These are phyloP conservation scores for Serilophus lunatus DNA, from an alignment of 2,113 vertebrate species.

Conservation along the genomic window DNA sequence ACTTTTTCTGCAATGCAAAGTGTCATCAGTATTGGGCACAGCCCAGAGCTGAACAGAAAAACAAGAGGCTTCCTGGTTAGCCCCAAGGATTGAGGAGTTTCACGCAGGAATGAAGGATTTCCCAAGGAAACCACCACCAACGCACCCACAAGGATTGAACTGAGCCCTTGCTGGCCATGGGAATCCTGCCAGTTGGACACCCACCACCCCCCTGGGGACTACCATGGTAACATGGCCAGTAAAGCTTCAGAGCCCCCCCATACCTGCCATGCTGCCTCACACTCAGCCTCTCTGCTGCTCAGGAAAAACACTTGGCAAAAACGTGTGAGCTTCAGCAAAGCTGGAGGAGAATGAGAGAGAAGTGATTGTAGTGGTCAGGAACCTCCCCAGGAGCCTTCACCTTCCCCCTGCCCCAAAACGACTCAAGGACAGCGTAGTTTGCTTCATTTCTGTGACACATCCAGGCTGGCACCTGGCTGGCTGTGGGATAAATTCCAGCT, in stretches of 20 bases:
- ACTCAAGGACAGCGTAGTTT: neutral
- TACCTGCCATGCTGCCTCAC: slow-evolving; percentile 72
- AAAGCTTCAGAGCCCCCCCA: neutral
- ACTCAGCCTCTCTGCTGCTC: neutral
- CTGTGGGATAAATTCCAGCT: neutral
- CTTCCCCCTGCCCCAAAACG: neutral
- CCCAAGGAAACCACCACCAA: neutral
- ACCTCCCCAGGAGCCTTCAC: neutral
- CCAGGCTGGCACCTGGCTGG: neutral
- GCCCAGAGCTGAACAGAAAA: neutral
- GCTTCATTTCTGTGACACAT: neutral
- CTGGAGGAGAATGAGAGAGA: slow-evolving; percentile 32
- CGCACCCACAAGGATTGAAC: neutral
- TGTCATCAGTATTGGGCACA: neutral
- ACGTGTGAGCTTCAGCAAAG: neutral
- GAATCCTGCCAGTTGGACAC: neutral
- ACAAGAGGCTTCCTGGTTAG: neutral
- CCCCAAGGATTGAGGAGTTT: neutral
- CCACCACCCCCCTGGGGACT: neutral
- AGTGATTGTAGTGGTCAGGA: neutral
- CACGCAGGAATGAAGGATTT: neutral
- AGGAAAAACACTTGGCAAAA: neutral
- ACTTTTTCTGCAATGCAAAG: slow-evolving; percentile 77
- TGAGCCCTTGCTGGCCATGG: neutral
- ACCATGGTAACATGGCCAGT: neutral